Evolutionary conservation across 1,140 invertebrate species (phyloP), one percentile per base, ranked within the genome.

Genomic region (Diabrotica undecimpunctata): DNA sequence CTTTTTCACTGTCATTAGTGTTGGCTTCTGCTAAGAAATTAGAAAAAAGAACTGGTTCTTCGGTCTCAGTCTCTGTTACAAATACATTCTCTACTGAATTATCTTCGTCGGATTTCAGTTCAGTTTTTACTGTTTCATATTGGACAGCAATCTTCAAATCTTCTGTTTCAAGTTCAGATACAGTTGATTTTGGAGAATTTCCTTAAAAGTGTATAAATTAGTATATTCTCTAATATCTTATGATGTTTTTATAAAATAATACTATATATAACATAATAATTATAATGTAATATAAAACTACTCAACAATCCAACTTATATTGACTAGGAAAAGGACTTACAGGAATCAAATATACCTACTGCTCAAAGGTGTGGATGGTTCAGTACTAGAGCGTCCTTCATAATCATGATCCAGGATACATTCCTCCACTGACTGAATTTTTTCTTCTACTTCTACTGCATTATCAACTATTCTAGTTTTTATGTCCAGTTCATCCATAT

Each of bases 71-170:
- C 25, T 50, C 35, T 12, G 12, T 14, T 54, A 13, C 61, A 0
- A 35, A 37, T 12, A 12, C 7, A 38, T n/a, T n/a, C 35, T 54
- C 51, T 62, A 62, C 11, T 10, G 61, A 54, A 54, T 38, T 13
- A 6, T n/a, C 52, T 58, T 12, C 12, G 11, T 38, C 35, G 1
- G 36, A 39, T 13, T 62, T 12, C 0, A 11, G 7, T 54, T 39
- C 35, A 5, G 9, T 62, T 46, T 46, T 46, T 46, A 46, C 41
- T n/a, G 8, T 3, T n/a, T 46, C 41, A 46, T 6, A 46, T 6
- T 46, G 8, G 5, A 46, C 41, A 46, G 5, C 7, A 36, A 55
- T 55, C 14, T 25, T 55, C 54, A 2, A 11, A 5, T 53, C 14
- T 53, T n/a, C n/a, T 53, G 14, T 11, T 53, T 6, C 14, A 12